Percentiles rank a stretch among this genome's conserved stretches.
Evolutionary conservation across 2,888 invertebrate species (phyloP).

Genomic region (Epirrhoe tristata): DNA sequence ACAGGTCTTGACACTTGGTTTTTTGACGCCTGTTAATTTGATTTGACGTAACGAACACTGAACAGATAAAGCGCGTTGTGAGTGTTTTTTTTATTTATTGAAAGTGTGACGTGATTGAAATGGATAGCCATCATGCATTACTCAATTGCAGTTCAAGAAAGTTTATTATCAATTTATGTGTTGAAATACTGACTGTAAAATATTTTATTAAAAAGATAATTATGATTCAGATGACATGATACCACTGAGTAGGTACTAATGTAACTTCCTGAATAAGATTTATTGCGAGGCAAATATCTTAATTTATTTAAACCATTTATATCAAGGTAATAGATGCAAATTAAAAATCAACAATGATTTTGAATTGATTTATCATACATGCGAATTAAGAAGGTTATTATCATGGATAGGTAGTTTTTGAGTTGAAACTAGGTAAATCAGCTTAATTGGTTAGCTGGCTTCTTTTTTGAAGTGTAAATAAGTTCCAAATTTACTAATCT

Average conservation of each 20-base stretch:
- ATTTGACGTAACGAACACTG: constrained; percentile 59
- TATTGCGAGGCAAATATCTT: constrained; percentile 24
- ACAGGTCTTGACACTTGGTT: constrained; percentile 74
- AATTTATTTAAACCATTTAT: constrained; percentile 24
- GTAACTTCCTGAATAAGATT: constrained; percentile 33
- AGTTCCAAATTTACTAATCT: too few relatives aligned
- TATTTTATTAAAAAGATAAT: constrained; percentile 9
- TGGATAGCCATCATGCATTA: constrained; percentile 22
- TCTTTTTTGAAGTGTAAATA: too few relatives aligned
- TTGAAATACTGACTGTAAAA: not conserved
- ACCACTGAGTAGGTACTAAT: constrained; percentile 14
- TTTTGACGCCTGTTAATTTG: constrained; percentile 57
- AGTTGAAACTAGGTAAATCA: not conserved
- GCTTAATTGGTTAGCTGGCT: too few relatives aligned
- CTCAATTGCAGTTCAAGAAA: constrained; percentile 9
- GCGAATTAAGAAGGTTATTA: not conserved
- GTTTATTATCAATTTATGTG: not conserved
- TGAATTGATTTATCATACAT: constrained; percentile 17
- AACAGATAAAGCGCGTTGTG: constrained; percentile 48
- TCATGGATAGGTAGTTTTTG: not conserved
- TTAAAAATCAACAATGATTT: constrained; percentile 26
- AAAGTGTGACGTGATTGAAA: constrained; percentile 33
- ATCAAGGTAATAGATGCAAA: constrained; percentile 25
- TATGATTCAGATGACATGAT: constrained; percentile 24
- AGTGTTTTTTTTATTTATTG: constrained; percentile 31